Evolutionary conservation across 30 jellyfish, hydroid and myxozoan species (phyloP).

Genomic region (Hydra vulgaris): DNA sequence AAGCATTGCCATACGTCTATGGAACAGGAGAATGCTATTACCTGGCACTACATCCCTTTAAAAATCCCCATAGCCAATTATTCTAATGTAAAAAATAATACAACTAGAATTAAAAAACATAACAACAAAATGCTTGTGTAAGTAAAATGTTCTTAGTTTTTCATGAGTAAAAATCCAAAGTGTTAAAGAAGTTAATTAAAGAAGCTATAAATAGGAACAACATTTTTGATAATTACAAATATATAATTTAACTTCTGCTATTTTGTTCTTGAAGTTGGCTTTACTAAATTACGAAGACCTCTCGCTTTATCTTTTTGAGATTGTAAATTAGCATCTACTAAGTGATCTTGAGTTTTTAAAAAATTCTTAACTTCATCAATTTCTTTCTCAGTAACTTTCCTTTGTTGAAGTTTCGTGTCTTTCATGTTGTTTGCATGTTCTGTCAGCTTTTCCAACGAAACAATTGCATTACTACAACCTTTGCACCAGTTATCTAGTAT

Average conservation of each 20-base stretch:
- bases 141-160: too few species aligned
- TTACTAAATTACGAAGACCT: neutral
- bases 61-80: too few species aligned
- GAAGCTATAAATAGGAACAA: too few species aligned
- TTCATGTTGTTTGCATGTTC: conserved; percentile 55
- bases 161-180: too few species aligned
- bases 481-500: conserved; percentile 79
- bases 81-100: too few species aligned
- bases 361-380: conserved; percentile 69
- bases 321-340: conserved; percentile 7
- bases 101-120: too few species aligned
- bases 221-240: too few species aligned
- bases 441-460: conserved; percentile 45
- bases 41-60: too few species aligned
- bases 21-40: too few species aligned
- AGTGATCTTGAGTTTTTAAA: conserved; percentile 43
- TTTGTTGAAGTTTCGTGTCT: conserved; percentile 42
- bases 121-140: too few species aligned
- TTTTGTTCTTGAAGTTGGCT: neutral
- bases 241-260: neutral
- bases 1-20: too few species aligned
- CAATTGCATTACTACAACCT: conserved; percentile 61
- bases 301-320: conserved; percentile 16
- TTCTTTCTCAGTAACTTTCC: conserved; percentile 66
- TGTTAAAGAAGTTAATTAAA: neutral